Evolutionary conservation across 2,888 invertebrate genomes (phyloP).

Genomic region (Steinernema carpocapsae): DNA sequence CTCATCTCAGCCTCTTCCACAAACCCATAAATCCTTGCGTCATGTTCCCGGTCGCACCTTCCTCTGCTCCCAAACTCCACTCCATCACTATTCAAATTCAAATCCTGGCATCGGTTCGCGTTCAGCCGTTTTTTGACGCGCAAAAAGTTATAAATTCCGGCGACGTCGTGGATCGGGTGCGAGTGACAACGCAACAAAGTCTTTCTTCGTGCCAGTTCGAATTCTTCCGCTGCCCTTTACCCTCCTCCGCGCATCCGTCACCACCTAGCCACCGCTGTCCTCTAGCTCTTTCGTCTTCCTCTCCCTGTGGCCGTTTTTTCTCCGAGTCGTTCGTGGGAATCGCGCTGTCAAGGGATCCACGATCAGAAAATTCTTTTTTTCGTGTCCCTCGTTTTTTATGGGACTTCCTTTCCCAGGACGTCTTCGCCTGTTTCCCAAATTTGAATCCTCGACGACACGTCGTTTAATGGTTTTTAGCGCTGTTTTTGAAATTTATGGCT

Average conservation of each 20-base stretch:
- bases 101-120: no score
- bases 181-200: background rate
- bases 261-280: background rate
- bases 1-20: no score
- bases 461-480: background rate
- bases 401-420: constrained; percentile 28
- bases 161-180: background rate
- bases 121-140: constrained; percentile 26
- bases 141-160: constrained; percentile 11
- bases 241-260: background rate
- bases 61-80: no score
- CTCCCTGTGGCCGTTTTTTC: background rate
- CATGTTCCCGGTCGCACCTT: no score
- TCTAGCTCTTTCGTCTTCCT: background rate
- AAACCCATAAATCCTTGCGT: no score
- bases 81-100: constrained; percentile 7
- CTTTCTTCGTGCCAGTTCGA: background rate
- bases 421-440: constrained; percentile 10
- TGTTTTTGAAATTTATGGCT: constrained; percentile 10
- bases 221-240: background rate
- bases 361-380: no score
- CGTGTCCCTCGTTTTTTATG: background rate
- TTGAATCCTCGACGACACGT: background rate
- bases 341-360: background rate
- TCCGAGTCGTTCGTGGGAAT: background rate